A percentile compares a stretch with the other conserved stretches of the same genome.
Conservation (phyloP, 2,888 invertebrate genomes). For the Drosophila glabriapex region DNA sequence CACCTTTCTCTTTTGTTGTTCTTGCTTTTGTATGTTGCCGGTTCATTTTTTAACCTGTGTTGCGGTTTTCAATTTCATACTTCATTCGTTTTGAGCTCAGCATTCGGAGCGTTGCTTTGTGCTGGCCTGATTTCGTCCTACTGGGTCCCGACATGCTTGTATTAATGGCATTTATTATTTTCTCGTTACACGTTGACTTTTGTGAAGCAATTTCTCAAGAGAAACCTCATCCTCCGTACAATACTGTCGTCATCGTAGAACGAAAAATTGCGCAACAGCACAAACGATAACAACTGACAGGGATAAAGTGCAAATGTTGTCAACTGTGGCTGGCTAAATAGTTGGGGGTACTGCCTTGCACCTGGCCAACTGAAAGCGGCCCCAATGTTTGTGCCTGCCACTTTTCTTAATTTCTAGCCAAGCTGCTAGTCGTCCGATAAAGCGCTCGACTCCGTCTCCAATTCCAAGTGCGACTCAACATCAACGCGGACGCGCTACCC, state of each 20-base stretch:
- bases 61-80: constrained; percentile 80
- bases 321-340: constrained; percentile 60
- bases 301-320: constrained; percentile 79
- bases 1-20: constrained; percentile 25
- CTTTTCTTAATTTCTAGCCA: constrained; percentile 62
- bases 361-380: constrained; percentile 34
- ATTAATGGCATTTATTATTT: constrained; percentile 84
- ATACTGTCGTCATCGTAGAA: constrained; percentile 42
- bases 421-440: constrained; percentile 68
- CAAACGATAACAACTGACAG: constrained; percentile 77
- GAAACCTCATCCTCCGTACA: constrained; percentile 27
- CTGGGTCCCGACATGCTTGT: constrained; percentile 50
- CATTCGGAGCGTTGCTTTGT: constrained; percentile 54
- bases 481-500: constrained; percentile 15
- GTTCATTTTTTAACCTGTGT: constrained; percentile 57
- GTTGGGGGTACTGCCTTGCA: constrained; percentile 35
- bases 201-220: constrained; percentile 81
- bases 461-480: constrained; percentile 29
- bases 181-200: constrained; percentile 83
- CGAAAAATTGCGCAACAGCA: constrained; percentile 58
- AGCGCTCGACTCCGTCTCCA: constrained; percentile 35
- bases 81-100: constrained; percentile 71
- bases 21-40: constrained; percentile 9
- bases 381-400: constrained; percentile 33
- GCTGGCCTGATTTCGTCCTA: constrained; percentile 24